Evolutionary conservation across 1,140 invertebrate genomes (phyloP), one percentile per base, ranked within the genome.

Genomic region (Hyphantria cunea): DNA sequence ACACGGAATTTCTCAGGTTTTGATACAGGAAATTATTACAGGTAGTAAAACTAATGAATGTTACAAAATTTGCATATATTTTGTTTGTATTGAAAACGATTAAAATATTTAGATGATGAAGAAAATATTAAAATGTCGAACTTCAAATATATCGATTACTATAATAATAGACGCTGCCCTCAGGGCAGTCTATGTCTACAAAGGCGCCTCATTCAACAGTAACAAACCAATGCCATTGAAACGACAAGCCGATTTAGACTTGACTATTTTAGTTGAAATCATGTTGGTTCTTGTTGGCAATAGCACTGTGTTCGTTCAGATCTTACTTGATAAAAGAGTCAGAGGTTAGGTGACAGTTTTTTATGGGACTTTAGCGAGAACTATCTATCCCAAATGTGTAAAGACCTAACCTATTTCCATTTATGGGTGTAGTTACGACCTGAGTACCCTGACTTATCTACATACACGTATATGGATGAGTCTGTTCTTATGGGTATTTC

Each of bases 181-280:
- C 48, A 37, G 49, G 37, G 39, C 25, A 56, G 63, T 53, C 45
- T 49, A 48, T 41, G 56, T 53, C 53, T 15, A 13, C 0, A n/a
- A 6, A 34, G 55, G 64, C 50, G 65, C 47, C 65, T 55, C 47
- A 52, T 58, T 50, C 37, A 52, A 53, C 48, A 48, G 63, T 49
- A 63, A 64, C 66, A 68, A 61, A 64, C 56, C 63, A 71, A 61
- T 64, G 54, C 70, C 45, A 72, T 72, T 65, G 62, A 72, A 64
- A 72, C 66, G 69, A 67, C 68, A 71, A 31, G 31, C 66, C 66
- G 34, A 68, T 68, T 68, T 66, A 66, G 66, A 59, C 42, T 47
- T 56, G 53, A 56, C 42, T 25, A 42, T 53, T 67, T 37, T 45
- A 67, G 37, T 55, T 67, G 59, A 51, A 33, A 15, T 25, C 42